Base-by-base conservation (phyloP, 2,113 vertebrate genomes). In the Gnathonemus longibarbis region DNA sequence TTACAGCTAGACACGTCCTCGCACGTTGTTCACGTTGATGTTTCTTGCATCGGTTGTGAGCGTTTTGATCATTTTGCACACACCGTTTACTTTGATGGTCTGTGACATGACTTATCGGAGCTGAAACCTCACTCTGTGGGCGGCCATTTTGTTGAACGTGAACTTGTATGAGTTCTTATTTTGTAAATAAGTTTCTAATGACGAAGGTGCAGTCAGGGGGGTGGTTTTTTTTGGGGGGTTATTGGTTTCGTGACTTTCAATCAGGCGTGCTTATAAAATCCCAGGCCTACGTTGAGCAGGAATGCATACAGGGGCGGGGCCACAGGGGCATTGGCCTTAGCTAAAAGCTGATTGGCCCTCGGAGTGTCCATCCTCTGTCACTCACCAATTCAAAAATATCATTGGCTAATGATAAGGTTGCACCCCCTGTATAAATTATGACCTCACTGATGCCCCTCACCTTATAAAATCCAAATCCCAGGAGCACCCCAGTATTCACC, bases 241-340 rank as follows among this genome's bases (percentile, higher is more conserved):
- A 95, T 95, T 90, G 93, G 95, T 90, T 93, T 84, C 80, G 93
- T 88, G 74, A 88, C 50, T 92, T 94, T 95, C 89, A 94, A 97
- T 96, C 92, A 92, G 58, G 84, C 62, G 0, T 88, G 27, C 92
- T 94, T 94, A 93, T 93, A 93, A 94, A 93, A 93, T 93, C 91
- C 53, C 46, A 56, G 88, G 66, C 87, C 53, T 88, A 27, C 88
- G 58, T 35, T 89, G 5, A 90, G 24, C 24, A 62, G 24, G 62
- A 27, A n/a, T 11, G 62, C 56, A 62, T n/a, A n/a, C 56, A 62
- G 24, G 56, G 56, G 56, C 24, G 24, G 56, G 24, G 21, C 21
- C 24, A 62, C 56, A n/a, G 56, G 24, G 56, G 56, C 9, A 27
- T 66, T 66, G 62, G 62, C n/a, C 58, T 27, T 27, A 66, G 62